Base-by-base conservation (phyloP, 2,797 vertebrate genomes). In the Eleutherodactylus coqui region DNA sequence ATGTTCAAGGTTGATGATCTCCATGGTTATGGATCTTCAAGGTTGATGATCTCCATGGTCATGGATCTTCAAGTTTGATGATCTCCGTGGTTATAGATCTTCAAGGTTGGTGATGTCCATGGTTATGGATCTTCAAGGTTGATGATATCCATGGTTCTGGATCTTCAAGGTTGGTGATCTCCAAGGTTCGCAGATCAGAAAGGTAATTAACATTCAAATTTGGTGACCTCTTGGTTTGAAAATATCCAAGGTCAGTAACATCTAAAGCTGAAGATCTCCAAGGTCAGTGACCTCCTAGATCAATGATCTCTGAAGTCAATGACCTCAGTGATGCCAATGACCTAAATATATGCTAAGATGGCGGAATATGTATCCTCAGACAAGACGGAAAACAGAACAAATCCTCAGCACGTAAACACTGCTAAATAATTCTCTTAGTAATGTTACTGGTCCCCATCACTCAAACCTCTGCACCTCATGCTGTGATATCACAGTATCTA, bases 371-470 rank as follows among this genome's bases (percentile, higher is more conserved):
- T 19, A 24, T 1, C 49, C 49, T 55, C 9, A 77, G 41, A 77
- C 67, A 75, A 32, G 29, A 45, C 38, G 16, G 5, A 16, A 75
- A 11, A 7, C 49, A 51, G 38, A 43, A 73, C 16, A 55, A 78
- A 38, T 53, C 75, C 36, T 34, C 51, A 55, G 36, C 24, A 36
- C 49, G 2, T 77, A 38, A 38, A 78, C 32, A 29, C 34, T 38
- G 34, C 19, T 58, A 58, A 78, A 78, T 55, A 9, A 78, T 78
- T 78, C 75, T 78, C 32, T 45, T 41, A 55, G 51, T 55, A 55
- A 78, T 58, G 51, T 38, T 38, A 21, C 51, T 14, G 51, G 21
- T 78, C 17, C 11, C 51, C 38, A 38, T 70, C 67, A 67, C 62
- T 67, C 32, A 36, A 34, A 17, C 16, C 32, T 64, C 29, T 34